Evolutionary conservation across 2,113 vertebrate genomes (phyloP).

Genomic region (Stercorarius parasiticus): DNA sequence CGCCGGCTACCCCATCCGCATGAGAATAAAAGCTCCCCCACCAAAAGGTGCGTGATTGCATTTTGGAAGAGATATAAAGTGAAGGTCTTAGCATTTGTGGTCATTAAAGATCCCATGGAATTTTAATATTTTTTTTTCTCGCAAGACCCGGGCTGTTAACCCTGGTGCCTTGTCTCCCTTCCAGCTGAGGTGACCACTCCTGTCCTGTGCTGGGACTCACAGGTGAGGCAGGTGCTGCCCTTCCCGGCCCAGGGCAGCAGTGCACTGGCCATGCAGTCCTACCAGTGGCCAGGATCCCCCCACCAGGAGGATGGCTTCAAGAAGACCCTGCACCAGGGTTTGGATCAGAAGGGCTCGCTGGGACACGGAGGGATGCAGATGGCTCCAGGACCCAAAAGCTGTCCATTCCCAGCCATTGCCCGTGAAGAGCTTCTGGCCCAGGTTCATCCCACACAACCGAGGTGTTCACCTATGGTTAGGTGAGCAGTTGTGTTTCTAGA

Average conservation of each 20-base stretch:
- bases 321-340: neutral
- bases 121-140: neutral
- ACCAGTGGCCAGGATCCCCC: neutral
- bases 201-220: neutral
- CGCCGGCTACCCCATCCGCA: neutral
- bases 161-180: neutral
- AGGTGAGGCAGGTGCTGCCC: neutral
- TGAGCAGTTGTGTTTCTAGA: neutral
- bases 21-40: constrained; percentile 39
- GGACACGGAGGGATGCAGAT: neutral
- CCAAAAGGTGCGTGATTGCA: constrained; percentile 13
- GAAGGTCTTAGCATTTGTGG: constrained; percentile 4
- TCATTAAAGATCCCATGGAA: neutral
- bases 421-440: neutral
- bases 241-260: neutral
- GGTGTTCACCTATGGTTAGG: neutral
- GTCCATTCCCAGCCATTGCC: neutral
- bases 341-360: neutral
- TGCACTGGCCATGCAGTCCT: accelerated
- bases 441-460: neutral
- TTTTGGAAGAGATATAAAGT: neutral
- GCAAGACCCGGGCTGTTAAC: neutral
- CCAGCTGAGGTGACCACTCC: neutral
- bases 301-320: neutral
- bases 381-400: neutral